These are phyloP conservation scores for Macrobrachium rosenbergii DNA, from an alignment of 1,140 invertebrate genomes.

Conservation along the genomic window DNA sequence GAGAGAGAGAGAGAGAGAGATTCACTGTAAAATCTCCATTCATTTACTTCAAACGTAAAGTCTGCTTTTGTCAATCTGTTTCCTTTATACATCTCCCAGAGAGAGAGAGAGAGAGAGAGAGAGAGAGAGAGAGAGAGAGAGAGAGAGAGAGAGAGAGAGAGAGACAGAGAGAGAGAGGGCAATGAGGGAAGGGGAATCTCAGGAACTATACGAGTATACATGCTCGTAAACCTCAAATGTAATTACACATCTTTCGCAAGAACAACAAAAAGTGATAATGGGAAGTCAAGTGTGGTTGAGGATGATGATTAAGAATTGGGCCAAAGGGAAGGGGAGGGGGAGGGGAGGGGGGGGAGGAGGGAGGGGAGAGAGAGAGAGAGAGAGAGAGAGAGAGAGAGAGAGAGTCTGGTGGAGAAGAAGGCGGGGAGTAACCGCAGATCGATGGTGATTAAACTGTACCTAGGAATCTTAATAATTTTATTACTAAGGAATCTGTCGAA, in stretches of 20 bases:
- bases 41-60: too few relatives aligned
- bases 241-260: neutral
- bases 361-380: neutral
- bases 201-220: too few relatives aligned
- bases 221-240: neutral
- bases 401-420: neutral
- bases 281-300: neutral
- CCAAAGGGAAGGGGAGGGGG: too few relatives aligned
- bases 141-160: slow-evolving; percentile 11
- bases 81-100: too few relatives aligned
- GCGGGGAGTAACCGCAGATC: neutral
- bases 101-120: too few relatives aligned
- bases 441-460: too few relatives aligned
- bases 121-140: slow-evolving; percentile 4
- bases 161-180: neutral
- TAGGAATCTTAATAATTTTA: too few relatives aligned
- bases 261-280: neutral
- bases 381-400: neutral
- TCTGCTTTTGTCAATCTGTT: too few relatives aligned
- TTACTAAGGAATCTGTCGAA: too few relatives aligned
- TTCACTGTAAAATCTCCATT: too few relatives aligned
- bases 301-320: neutral
- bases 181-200: neutral
- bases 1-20: too few relatives aligned
- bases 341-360: neutral